A percentile compares a stretch with the other conserved stretches of the same genome.
Evolutionary conservation across 2,888 invertebrate species (phyloP).

Genomic region (Nymphalis c-album): DNA sequence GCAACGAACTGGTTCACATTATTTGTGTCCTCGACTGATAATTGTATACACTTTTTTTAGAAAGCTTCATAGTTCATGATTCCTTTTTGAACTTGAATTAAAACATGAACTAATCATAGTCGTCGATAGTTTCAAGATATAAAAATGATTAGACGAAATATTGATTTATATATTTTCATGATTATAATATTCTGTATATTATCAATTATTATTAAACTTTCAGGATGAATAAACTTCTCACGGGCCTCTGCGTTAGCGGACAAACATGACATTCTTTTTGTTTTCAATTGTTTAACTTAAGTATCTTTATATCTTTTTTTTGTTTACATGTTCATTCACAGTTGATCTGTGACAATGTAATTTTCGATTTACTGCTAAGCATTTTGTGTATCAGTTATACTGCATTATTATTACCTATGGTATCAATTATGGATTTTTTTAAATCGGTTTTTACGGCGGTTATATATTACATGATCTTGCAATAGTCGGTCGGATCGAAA

Average conservation of each 20-base stretch:
- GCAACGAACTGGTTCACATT: not conserved
- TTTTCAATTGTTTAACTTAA: constrained; percentile 2
- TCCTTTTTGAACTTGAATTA: constrained; percentile 24
- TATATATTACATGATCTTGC: too few relatives aligned
- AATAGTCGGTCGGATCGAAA: too few relatives aligned
- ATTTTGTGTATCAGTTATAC: not conserved
- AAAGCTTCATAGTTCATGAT: constrained; percentile 22
- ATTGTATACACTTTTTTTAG: not conserved
- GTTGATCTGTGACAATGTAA: not conserved
- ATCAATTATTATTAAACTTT: constrained; percentile 22
- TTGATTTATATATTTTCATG: not conserved
- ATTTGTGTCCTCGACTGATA: not conserved
- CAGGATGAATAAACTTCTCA: constrained; percentile 13
- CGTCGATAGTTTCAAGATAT: not conserved
- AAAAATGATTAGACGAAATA: not conserved
- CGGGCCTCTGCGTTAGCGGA: constrained; percentile 22
- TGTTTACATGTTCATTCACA: not conserved
- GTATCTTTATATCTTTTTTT: not conserved
- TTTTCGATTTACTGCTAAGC: not conserved
- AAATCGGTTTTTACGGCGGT: too few relatives aligned
- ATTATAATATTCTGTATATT: constrained; percentile 7
- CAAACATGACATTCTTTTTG: not conserved
- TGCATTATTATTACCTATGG: too few relatives aligned
- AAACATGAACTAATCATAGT: constrained; percentile 9
- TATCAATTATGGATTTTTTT: too few relatives aligned